Evolutionary conservation across 2,797 vertebrate species (phyloP).

Genomic region (Cossypha dichroa): DNA sequence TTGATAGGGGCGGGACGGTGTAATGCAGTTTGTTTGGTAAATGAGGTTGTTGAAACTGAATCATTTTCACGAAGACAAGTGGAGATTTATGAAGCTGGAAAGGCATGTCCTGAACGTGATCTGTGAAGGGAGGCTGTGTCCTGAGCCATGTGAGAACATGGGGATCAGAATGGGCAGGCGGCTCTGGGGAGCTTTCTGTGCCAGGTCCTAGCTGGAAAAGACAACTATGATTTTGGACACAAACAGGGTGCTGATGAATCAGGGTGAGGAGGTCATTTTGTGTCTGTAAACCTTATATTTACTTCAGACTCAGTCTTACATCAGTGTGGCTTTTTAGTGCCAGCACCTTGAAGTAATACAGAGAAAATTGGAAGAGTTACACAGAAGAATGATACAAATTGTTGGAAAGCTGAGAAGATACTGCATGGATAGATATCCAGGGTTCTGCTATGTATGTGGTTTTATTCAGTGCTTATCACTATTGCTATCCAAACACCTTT

Average conservation of each 20-base stretch:
- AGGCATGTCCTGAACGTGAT: not conserved
- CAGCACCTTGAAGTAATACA: not conserved
- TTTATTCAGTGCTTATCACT: not conserved
- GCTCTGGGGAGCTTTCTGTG: not conserved
- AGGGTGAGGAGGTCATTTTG: not conserved
- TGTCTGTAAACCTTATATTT: not conserved
- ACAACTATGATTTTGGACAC: not conserved
- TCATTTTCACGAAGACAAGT: not conserved
- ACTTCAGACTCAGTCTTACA: not conserved
- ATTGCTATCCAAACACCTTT: not conserved
- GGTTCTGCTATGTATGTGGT: not conserved
- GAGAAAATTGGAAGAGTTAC: not conserved
- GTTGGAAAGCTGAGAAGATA: not conserved
- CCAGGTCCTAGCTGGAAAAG: not conserved
- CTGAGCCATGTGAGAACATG: rapidly evolving
- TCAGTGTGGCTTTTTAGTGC: not conserved
- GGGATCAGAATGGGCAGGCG: not conserved
- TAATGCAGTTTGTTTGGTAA: not conserved
- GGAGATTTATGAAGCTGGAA: not conserved
- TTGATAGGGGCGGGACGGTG: not conserved
- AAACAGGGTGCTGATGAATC: not conserved
- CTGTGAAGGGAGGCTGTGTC: not conserved
- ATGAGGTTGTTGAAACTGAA: not conserved
- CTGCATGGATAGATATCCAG: not conserved
- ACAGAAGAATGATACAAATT: not conserved